These are phyloP conservation scores for Tragelaphus buxtoni DNA, from an alignment of 2,113 vertebrate genomes.

Conservation along the genomic window DNA sequence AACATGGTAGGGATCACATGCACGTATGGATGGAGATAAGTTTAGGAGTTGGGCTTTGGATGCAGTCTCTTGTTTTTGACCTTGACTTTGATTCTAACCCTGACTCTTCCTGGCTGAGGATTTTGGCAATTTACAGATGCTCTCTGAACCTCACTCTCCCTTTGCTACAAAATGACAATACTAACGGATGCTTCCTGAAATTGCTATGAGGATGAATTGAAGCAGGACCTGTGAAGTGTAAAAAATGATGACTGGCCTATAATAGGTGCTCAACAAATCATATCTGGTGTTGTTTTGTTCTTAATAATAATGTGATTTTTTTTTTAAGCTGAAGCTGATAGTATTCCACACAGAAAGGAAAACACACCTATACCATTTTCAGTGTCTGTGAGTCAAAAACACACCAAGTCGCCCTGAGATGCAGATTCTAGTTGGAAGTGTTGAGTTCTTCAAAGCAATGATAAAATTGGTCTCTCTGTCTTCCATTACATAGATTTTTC, in stretches of 20 bases:
- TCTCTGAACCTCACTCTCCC: background rate
- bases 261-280: background rate
- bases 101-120: background rate
- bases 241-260: background rate
- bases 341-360: background rate
- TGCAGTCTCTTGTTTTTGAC: background rate
- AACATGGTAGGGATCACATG: background rate
- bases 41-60: background rate
- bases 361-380: background rate
- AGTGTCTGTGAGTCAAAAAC: background rate
- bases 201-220: background rate
- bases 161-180: background rate
- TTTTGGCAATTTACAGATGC: background rate
- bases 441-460: background rate
- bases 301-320: background rate
- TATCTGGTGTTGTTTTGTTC: background rate
- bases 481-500: background rate
- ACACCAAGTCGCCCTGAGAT: background rate
- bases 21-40: fast-evolving
- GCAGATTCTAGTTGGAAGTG: background rate
- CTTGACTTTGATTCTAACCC: background rate
- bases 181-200: background rate
- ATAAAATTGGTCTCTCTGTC: background rate
- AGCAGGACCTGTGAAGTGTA: background rate
- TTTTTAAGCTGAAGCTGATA: background rate